phyloP scores from a whole-genome alignment of 2,113 vertebrate genomes.

The Callochromis pleurospilus region DNA sequence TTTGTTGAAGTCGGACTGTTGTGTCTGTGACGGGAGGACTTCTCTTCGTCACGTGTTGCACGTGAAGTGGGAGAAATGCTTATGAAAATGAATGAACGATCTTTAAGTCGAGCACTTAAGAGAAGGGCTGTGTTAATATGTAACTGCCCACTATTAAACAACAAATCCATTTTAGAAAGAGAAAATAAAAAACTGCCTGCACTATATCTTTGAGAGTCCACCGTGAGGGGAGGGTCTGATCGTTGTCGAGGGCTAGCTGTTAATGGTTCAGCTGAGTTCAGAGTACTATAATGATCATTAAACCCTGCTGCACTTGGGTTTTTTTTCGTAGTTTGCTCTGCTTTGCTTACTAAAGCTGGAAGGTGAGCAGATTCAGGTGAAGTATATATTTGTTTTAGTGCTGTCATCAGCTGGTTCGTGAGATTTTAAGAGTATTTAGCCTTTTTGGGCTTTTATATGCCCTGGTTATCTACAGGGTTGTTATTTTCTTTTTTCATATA shows the following conservation, averaged over 20 bases:
- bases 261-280: not conserved
- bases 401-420: not conserved
- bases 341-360: not conserved
- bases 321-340: not conserved
- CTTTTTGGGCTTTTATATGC: not conserved
- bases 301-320: not conserved
- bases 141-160: not conserved
- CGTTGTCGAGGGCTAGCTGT: not conserved
- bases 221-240: not conserved
- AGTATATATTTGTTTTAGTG: not conserved
- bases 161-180: not conserved
- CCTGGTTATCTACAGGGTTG: not conserved
- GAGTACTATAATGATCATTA: not conserved
- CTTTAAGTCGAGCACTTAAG: not conserved
- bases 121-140: not conserved
- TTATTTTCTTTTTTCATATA: not conserved
- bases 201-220: not conserved
- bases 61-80: not conserved
- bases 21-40: not conserved
- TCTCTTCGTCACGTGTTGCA: not conserved
- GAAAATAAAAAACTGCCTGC: not conserved
- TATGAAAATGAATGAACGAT: not conserved
- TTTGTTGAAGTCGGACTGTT: not conserved
- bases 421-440: not conserved
- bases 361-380: not conserved